Conservation (phyloP, 2,113 vertebrate species). For the Psittacula cyanocephala region DNA sequence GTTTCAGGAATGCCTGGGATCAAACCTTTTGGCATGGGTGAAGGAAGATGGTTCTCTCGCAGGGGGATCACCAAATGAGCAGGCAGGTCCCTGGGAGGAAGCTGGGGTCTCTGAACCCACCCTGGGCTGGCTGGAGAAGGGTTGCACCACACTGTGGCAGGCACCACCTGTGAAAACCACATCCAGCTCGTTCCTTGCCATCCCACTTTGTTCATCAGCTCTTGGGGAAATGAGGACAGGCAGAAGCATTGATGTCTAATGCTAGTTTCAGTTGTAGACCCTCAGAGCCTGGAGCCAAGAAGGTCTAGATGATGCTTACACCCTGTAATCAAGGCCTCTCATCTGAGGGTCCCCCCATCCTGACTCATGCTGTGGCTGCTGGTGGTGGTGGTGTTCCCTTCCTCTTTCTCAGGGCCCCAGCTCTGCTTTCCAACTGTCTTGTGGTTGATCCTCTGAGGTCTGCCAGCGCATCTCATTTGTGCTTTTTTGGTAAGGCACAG, state of each 20-base stretch:
- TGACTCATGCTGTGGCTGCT: background rate
- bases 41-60: background rate
- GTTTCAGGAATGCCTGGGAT: background rate
- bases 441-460: background rate
- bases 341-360: background rate
- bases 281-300: background rate
- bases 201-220: background rate
- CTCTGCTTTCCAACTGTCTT: background rate
- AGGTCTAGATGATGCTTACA: background rate
- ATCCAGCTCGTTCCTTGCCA: background rate
- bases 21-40: background rate
- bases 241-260: background rate
- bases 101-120: background rate
- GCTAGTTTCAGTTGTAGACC: background rate
- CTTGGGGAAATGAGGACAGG: background rate
- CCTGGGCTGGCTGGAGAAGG: background rate
- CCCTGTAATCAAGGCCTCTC: background rate
- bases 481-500: background rate
- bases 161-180: background rate
- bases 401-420: background rate
- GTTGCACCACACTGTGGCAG: background rate
- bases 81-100: background rate
- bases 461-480: background rate
- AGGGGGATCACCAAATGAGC: fast-evolving
- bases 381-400: background rate